Conservation (phyloP, 2,888 invertebrate genomes). For the Diaphora mendica region DNA sequence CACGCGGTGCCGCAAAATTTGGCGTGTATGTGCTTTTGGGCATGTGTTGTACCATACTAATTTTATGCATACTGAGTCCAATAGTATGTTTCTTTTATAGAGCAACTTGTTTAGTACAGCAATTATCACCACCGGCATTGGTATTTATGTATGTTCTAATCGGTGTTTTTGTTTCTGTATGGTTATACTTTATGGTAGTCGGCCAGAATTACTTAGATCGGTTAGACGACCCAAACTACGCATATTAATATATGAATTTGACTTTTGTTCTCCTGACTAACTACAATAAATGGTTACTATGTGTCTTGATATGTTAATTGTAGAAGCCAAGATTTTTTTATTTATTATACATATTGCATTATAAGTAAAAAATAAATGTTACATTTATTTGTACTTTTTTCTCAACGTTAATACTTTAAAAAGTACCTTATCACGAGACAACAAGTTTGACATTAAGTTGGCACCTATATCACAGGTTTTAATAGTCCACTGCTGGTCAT, state of each 20-base stretch:
- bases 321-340: neutral
- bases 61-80: conserved; percentile 44
- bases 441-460: no score
- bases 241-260: neutral
- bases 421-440: no score
- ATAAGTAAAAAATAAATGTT: neutral
- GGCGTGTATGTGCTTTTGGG: conserved; percentile 45
- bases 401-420: no score
- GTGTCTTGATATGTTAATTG: neutral
- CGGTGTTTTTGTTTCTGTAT: conserved; percentile 56
- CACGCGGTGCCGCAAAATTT: conserved; percentile 14
- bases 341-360: neutral
- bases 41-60: conserved; percentile 50
- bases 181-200: conserved; percentile 65
- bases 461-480: no score
- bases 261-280: neutral
- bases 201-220: conserved; percentile 46
- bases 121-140: conserved; percentile 25
- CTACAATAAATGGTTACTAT: neutral
- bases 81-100: conserved; percentile 56
- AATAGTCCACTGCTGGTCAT: no score
- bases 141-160: conserved; percentile 38
- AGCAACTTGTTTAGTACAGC: conserved; percentile 53
- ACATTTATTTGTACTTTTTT: neutral
- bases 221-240: conserved; percentile 11